phyloP scores from a whole-genome alignment of 2,888 invertebrate genomes.

The Lamellibrachia satsuma region DNA sequence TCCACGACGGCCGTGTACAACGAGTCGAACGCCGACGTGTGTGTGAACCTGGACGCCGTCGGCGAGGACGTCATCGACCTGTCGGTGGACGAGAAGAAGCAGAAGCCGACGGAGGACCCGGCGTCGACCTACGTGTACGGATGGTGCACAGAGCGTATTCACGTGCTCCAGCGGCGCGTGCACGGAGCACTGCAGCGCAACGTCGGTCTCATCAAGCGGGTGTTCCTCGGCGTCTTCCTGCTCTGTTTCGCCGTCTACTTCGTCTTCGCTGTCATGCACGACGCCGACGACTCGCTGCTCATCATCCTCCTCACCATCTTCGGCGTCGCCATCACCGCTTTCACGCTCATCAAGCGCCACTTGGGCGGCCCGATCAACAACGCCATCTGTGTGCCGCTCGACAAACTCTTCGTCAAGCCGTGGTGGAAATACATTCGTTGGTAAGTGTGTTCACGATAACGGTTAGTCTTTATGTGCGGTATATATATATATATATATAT shows the following conservation, averaged over 20 bases:
- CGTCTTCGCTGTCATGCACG: slow-evolving; percentile 29
- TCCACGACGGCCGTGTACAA: slow-evolving; percentile 24
- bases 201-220: slow-evolving; percentile 23
- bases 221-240: slow-evolving; percentile 21
- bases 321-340: slow-evolving; percentile 24
- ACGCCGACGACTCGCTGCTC: neutral
- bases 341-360: slow-evolving; percentile 28
- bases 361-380: slow-evolving; percentile 30
- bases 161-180: slow-evolving; percentile 8
- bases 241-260: slow-evolving; percentile 35
- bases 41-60: slow-evolving; percentile 22
- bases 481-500: no score
- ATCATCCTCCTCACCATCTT: slow-evolving; percentile 33
- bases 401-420: slow-evolving; percentile 19
- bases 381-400: slow-evolving; percentile 30
- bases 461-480: neutral
- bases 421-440: slow-evolving; percentile 20
- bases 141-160: slow-evolving; percentile 20
- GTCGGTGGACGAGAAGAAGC: neutral
- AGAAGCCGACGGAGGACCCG: neutral
- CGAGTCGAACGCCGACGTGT: slow-evolving; percentile 20
- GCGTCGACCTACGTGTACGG: neutral
- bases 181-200: slow-evolving; percentile 12
- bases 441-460: neutral
- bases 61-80: slow-evolving; percentile 11